Percentiles rank a stretch among this genome's conserved stretches.
These are phyloP conservation scores for Nephrotoma guestfalica DNA, from an alignment of 2,888 invertebrate species.

Conservation along the genomic window DNA sequence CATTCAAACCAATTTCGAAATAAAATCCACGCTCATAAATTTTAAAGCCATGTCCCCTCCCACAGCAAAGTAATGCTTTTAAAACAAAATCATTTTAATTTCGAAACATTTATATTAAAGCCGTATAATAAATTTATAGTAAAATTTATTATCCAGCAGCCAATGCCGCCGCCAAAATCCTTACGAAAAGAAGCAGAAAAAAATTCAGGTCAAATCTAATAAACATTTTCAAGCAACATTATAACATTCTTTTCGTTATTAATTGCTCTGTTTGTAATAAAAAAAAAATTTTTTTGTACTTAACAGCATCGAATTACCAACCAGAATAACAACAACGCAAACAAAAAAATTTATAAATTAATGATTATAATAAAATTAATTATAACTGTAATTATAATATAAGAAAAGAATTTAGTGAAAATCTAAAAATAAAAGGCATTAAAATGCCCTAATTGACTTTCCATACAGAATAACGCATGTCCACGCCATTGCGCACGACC, in stretches of 20 bases:
- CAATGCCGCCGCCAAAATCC: not conserved
- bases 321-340: too few relatives aligned
- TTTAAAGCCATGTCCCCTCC: not conserved
- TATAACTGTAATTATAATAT: not conserved
- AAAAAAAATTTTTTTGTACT: not conserved
- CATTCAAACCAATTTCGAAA: too few relatives aligned
- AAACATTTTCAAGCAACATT: not conserved
- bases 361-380: not conserved
- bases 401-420: not conserved
- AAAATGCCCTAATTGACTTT: not conserved
- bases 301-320: not conserved
- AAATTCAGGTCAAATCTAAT: not conserved
- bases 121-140: not conserved
- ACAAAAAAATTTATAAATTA: not conserved
- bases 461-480: not conserved
- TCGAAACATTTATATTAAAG: not conserved
- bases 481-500: not conserved
- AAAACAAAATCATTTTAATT: not conserved
- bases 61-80: not conserved
- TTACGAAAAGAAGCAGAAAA: not conserved
- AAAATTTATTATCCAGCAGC: not conserved
- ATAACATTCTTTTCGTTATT: not conserved
- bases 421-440: not conserved
- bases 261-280: not conserved
- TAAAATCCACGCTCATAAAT: not conserved